These are phyloP conservation scores for Brachycybe producta DNA, from an alignment of 2,888 invertebrate genomes.

Conservation along the genomic window DNA sequence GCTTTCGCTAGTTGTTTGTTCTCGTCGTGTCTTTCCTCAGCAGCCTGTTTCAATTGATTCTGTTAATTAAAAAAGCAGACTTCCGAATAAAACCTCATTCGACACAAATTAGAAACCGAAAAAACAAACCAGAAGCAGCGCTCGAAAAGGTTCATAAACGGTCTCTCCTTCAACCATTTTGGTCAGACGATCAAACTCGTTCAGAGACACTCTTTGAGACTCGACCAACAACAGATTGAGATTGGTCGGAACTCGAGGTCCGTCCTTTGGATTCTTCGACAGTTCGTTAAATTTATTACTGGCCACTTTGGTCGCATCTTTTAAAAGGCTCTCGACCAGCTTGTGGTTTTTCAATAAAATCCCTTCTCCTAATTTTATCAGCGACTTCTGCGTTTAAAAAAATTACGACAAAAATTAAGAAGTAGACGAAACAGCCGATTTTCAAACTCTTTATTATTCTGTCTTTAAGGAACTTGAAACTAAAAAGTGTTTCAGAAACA, in stretches of 20 bases:
- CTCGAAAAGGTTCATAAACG: constrained; percentile 4
- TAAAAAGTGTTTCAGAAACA: too few relatives aligned
- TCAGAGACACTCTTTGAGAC: not conserved
- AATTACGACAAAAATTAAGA: not conserved
- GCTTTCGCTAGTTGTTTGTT: constrained; percentile 14
- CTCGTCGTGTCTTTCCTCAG: constrained; percentile 11
- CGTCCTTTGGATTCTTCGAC: not conserved
- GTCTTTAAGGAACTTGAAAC: too few relatives aligned
- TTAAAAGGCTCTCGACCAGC: constrained; percentile 6
- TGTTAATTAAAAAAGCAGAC: not conserved
- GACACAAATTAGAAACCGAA: too few relatives aligned
- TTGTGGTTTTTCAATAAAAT: constrained; percentile 3
- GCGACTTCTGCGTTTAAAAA: not conserved
- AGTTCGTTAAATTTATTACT: constrained; percentile 7
- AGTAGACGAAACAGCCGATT: too few relatives aligned
- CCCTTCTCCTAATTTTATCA: constrained; percentile 11
- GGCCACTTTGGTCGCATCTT: not conserved
- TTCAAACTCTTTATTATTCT: too few relatives aligned
- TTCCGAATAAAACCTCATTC: not conserved
- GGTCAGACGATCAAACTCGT: not conserved
- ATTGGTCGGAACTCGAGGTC: not conserved
- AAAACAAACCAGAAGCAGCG: constrained; percentile 4
- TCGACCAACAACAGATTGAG: not conserved
- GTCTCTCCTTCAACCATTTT: not conserved
- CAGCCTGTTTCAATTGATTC: not conserved